These are phyloP conservation scores for Drosophila nannoptera DNA, from an alignment of 1,140 invertebrate species.

Conservation along the genomic window DNA sequence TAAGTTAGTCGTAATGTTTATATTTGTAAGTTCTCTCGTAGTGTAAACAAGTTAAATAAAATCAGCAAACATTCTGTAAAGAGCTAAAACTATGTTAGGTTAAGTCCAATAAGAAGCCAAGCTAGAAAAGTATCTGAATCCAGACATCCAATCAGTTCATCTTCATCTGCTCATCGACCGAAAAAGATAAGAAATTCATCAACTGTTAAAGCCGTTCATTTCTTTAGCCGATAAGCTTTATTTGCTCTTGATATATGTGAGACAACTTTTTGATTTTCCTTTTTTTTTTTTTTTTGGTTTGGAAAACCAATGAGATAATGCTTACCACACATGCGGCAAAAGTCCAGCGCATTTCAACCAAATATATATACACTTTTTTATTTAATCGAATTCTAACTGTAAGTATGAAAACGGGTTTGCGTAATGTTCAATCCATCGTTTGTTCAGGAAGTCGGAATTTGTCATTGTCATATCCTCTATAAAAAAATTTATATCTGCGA, in stretches of 20 bases:
- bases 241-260: no score
- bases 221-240: conserved; percentile 9
- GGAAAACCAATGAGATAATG: conserved; percentile 23
- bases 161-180: conserved; percentile 22
- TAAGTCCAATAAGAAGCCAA: conserved; percentile 12
- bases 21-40: conserved; percentile 28
- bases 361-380: conserved; percentile 18
- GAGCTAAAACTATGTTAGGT: conserved; percentile 12
- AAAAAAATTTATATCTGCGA: conserved; percentile 14
- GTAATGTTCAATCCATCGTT: conserved; percentile 9
- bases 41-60: background rate
- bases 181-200: conserved; percentile 7
- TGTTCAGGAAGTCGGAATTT: conserved; percentile 22
- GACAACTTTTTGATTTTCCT: no score
- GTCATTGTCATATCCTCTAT: conserved; percentile 21
- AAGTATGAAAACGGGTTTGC: conserved; percentile 43
- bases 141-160: conserved; percentile 37
- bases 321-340: conserved; percentile 49
- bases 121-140: background rate
- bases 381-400: conserved; percentile 52
- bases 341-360: conserved; percentile 1
- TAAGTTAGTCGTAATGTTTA: conserved; percentile 31
- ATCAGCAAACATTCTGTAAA: conserved; percentile 1
- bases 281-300: no score
- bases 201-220: conserved; percentile 22